Base-by-base conservation (phyloP, 2,888 invertebrate species). In the Lobophora halterata region DNA sequence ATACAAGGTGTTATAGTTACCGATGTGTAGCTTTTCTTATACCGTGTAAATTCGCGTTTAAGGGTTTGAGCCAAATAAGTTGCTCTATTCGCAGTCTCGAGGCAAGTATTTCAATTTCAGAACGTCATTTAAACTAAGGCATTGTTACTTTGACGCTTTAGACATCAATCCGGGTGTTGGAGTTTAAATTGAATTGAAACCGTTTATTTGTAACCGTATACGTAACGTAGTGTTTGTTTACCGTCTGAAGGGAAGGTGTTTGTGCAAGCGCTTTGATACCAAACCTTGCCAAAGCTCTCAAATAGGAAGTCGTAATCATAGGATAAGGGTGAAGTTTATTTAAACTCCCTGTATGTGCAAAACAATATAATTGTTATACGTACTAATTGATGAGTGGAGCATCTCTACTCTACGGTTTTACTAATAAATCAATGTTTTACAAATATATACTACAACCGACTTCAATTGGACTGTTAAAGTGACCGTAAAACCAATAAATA, bases 81-180 rank as follows among this genome's bases (percentile, higher is more conserved):
- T 53, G 58, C 55, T 65, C 63, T 52, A 63, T 64, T 58, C 52
- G 43, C 43, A 54, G 58, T 45, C 54, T 46, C 52, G 49, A 39
- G 47, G 49, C 60, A 62, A 69, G 64, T 64, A 68, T 71, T 74
- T 71, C 73, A 70, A 74, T 72, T 76, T 70, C 61, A 63, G 57
- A 61, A 63, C 65, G 68, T 68, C 70, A 72, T 70, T 72, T 71
- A 62, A 70, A 67, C 69, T 68, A 70, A 54, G 60, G 53, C 51
- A 53, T 61, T 67, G 68, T 64, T 67, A 67, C 63, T 71, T 70
- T 71, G 72, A 69, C 65, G 70, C 66, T 70, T 70, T 52, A 63
- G 59, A 61, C 66, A 59, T 63, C 60, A 61, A 60, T 49, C 50
- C 51, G 60, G 45, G 49, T 51, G 51, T 46, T 58, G 57, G 57